Conservation (phyloP, 2,113 vertebrate genomes). For the Hepsetus odoe region DNA sequence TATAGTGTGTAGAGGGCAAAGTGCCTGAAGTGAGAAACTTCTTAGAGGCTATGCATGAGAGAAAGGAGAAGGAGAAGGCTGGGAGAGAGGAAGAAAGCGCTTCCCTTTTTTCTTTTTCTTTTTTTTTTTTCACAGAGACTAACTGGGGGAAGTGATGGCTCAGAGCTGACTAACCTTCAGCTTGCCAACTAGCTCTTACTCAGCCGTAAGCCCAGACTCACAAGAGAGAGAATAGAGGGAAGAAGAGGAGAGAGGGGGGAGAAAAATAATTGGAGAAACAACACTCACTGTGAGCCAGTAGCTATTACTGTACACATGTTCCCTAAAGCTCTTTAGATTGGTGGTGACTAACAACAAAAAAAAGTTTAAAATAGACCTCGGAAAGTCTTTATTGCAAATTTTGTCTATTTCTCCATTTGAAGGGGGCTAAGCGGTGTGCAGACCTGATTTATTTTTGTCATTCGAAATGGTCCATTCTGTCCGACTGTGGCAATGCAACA, state of each 20-base stretch:
- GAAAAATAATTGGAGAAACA: conserved; percentile 31
- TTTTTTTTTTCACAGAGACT: conserved; percentile 15
- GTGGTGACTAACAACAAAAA: conserved; percentile 27
- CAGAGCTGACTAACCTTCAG: conserved; percentile 54
- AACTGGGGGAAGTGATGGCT: conserved; percentile 46
- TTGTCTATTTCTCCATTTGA: conserved; percentile 15
- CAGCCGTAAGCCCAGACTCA: conserved; percentile 26
- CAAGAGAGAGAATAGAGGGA: conserved; percentile 23
- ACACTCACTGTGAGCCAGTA: neutral
- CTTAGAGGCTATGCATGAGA: conserved; percentile 42
- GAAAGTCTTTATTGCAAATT: conserved; percentile 3
- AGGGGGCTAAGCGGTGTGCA: neutral
- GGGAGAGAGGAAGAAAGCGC: conserved; percentile 35
- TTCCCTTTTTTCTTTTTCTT: conserved; percentile 42
- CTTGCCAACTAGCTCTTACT: conserved; percentile 42
- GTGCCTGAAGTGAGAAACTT: neutral
- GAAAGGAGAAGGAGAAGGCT: conserved; percentile 38
- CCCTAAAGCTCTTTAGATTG: conserved; percentile 6
- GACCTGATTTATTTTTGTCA: neutral
- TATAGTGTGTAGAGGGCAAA: no score
- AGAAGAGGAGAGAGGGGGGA: conserved; percentile 10
- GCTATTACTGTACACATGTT: conserved; percentile 20
- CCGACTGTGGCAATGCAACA: no score
- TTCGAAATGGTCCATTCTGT: no score
- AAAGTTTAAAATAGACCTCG: conserved; percentile 12